Percentiles rank a stretch among this genome's conserved stretches.
Evolutionary conservation across 2,113 vertebrate species (phyloP).

Genomic region (Tragelaphus imberbis): DNA sequence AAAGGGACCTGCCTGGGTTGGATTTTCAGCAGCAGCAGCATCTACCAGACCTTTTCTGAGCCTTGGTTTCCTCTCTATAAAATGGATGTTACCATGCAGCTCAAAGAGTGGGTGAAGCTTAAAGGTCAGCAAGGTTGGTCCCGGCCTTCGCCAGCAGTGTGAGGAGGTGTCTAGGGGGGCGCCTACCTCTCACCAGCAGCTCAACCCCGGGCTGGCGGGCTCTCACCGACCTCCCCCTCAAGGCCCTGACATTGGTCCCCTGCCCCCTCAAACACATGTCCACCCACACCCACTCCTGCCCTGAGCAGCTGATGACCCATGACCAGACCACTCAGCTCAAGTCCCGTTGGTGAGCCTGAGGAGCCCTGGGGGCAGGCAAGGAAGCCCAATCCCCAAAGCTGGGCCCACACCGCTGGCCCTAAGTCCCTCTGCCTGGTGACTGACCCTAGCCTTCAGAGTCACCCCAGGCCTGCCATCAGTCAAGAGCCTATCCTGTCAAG

Average conservation of each 20-base stretch:
- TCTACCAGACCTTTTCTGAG: neutral
- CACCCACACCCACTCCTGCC: neutral
- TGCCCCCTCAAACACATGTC: neutral
- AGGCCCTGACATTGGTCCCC: neutral
- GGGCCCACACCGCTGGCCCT: neutral
- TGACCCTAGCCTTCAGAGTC: neutral
- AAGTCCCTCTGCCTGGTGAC: neutral
- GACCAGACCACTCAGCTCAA: neutral
- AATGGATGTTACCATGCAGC: neutral
- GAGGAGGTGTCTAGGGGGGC: neutral
- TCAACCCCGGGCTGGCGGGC: accelerated
- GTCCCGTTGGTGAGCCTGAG: neutral
- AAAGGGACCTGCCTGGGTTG: neutral
- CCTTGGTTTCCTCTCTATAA: neutral
- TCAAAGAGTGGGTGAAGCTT: neutral
- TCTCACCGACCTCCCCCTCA: neutral
- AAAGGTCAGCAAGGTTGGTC: neutral
- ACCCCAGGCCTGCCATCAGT: accelerated
- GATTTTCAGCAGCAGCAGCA: neutral
- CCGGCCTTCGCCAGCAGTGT: neutral
- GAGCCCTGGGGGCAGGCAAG: neutral
- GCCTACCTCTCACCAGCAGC: neutral
- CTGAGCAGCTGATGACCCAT: neutral
- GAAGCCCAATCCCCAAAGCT: neutral
- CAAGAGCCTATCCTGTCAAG: neutral